Evolutionary conservation across 2,888 invertebrate genomes (phyloP).

Genomic region (Scaptodrosophila latifasciaeformis): DNA sequence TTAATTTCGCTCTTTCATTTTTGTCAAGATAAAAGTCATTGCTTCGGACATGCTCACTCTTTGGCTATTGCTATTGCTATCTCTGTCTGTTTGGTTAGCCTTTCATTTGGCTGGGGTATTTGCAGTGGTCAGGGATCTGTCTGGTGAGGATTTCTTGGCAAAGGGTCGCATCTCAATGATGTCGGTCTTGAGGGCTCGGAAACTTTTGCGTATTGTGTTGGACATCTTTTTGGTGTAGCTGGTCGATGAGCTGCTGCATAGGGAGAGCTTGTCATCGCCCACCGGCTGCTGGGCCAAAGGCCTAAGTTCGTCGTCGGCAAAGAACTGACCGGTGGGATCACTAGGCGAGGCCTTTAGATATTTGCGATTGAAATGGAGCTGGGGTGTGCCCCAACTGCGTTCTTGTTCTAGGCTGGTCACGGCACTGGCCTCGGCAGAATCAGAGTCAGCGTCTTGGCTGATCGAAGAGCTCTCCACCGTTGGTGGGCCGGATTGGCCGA

Average conservation of each 20-base stretch:
- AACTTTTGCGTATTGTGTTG: constrained; percentile 66
- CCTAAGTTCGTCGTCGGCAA: constrained; percentile 39
- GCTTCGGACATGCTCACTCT: background rate
- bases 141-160: constrained; percentile 49
- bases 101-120: no score
- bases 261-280: constrained; percentile 62
- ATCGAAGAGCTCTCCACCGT: background rate
- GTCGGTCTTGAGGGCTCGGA: constrained; percentile 67
- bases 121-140: no score
- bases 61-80: background rate
- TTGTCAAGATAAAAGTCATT: no score
- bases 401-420: constrained; percentile 51
- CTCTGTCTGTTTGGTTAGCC: background rate
- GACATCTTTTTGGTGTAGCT: constrained; percentile 70
- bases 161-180: constrained; percentile 69
- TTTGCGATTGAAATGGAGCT: constrained; percentile 72
- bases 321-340: constrained; percentile 40
- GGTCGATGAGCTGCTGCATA: constrained; percentile 63
- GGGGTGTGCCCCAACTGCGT: constrained; percentile 73
- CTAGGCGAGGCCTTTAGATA: constrained; percentile 58
- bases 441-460: constrained; percentile 14
- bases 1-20: no score
- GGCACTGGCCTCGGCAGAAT: constrained; percentile 53
- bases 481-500: constrained; percentile 25
- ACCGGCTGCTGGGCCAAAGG: constrained; percentile 28